These are phyloP conservation scores for Chymomyza amoena DNA, from an alignment of 2,888 invertebrate species.

Conservation along the genomic window DNA sequence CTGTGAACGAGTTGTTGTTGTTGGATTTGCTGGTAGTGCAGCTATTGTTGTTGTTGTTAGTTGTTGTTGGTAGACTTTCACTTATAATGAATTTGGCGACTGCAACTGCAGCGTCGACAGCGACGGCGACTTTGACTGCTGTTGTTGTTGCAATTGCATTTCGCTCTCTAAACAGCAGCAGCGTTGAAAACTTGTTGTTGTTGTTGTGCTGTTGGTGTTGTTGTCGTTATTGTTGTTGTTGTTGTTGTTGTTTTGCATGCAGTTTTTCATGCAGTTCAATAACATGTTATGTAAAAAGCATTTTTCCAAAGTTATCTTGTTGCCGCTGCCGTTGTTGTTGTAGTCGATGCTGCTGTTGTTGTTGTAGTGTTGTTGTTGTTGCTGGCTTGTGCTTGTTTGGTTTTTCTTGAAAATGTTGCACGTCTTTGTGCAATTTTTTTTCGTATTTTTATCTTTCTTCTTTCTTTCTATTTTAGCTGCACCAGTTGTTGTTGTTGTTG, in stretches of 20 bases:
- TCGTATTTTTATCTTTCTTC: slow-evolving; percentile 2
- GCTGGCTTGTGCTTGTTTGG: slow-evolving; percentile 1
- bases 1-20: slow-evolving; percentile 36
- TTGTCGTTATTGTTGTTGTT: no score
- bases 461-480: slow-evolving; percentile 28
- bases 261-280: slow-evolving; percentile 72
- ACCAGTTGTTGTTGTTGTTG: slow-evolving; percentile 54
- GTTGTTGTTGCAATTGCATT: slow-evolving; percentile 32
- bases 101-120: slow-evolving; percentile 44
- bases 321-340: slow-evolving; percentile 13
- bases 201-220: no score
- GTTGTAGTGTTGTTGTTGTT: no score
- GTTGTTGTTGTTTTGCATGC: slow-evolving; percentile 55
- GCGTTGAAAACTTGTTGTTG: slow-evolving; percentile 20
- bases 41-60: slow-evolving; percentile 22
- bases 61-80: slow-evolving; percentile 73
- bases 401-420: slow-evolving; percentile 31
- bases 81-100: slow-evolving; percentile 77
- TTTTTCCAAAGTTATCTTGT: slow-evolving; percentile 68
- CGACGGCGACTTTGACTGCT: slow-evolving; percentile 21
- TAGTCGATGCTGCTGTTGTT: slow-evolving; percentile 24
- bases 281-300: slow-evolving; percentile 78
- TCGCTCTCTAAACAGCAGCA: neutral
- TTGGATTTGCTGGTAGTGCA: slow-evolving; percentile 10
- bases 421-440: slow-evolving; percentile 24